Evolutionary conservation across 2,113 vertebrate genomes (phyloP).

Genomic region (Baryphthengus martii): DNA sequence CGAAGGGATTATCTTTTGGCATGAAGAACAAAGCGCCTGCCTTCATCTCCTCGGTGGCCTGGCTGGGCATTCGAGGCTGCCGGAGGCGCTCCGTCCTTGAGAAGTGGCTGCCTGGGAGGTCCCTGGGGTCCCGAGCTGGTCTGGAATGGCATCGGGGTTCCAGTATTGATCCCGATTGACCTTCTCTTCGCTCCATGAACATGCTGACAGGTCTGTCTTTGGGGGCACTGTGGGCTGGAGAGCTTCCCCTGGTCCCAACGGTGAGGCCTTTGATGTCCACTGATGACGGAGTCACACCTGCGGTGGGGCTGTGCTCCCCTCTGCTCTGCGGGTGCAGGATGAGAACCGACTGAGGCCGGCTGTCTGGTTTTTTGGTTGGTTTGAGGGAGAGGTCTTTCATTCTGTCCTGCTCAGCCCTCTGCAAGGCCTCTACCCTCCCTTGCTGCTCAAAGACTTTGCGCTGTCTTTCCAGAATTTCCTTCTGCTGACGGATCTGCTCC

Average conservation of each 20-base stretch:
- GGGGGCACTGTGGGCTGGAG: slow-evolving; percentile 31
- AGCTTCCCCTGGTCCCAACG: slow-evolving; percentile 55
- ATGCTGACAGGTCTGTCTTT: slow-evolving; percentile 73
- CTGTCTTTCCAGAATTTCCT: slow-evolving; percentile 85
- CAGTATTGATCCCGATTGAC: not conserved
- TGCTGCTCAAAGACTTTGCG: slow-evolving; percentile 82
- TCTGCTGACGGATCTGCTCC: slow-evolving; percentile 93
- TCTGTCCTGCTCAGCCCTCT: slow-evolving; percentile 76
- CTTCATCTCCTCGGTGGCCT: slow-evolving; percentile 64
- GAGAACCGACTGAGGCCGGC: slow-evolving; percentile 53
- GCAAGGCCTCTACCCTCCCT: slow-evolving; percentile 72
- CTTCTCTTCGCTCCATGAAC: slow-evolving; percentile 67
- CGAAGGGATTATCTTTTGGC: slow-evolving; percentile 80
- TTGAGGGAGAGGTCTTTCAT: slow-evolving; percentile 44
- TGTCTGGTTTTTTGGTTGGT: slow-evolving; percentile 34
- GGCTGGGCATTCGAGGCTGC: slow-evolving; percentile 57
- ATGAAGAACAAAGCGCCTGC: slow-evolving; percentile 84
- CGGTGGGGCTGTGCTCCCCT: slow-evolving; percentile 55
- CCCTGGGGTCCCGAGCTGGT: slow-evolving; percentile 73
- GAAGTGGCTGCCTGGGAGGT: slow-evolving; percentile 44
- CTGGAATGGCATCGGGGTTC: slow-evolving; percentile 77
- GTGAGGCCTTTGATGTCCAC: slow-evolving; percentile 59
- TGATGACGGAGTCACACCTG: not conserved
- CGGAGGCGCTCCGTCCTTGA: slow-evolving; percentile 61
- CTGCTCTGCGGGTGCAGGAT: slow-evolving; percentile 60